These are phyloP conservation scores for Rhopilema esculentum DNA, from an alignment of 30 jellyfish, hydroid and myxozoan genomes.

Conservation along the genomic window DNA sequence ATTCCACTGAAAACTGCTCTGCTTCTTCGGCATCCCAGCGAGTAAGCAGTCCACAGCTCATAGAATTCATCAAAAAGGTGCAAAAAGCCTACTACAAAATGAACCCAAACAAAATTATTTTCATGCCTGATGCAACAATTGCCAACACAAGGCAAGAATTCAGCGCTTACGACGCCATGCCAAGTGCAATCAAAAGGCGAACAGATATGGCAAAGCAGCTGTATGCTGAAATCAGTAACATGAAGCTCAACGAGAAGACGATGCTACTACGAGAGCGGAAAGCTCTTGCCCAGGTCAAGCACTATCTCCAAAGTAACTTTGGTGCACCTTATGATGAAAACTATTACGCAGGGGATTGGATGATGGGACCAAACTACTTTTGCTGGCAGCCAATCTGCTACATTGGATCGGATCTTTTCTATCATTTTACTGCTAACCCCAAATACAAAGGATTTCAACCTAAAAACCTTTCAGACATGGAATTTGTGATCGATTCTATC, in stretches of 20 bases:
- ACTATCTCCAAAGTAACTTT: constrained; percentile 81
- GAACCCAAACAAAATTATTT: constrained; percentile 78
- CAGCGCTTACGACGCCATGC: constrained; percentile 86
- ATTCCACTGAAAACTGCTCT: constrained; percentile 9
- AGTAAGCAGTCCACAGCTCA: constrained; percentile 33
- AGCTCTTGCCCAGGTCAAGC: constrained; percentile 93
- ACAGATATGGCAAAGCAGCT: constrained; percentile 79
- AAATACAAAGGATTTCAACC: constrained; percentile 61
- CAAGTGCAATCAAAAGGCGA: constrained; percentile 66
- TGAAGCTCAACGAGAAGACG: constrained; percentile 38
- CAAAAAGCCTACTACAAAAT: constrained; percentile 72
- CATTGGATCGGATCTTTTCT: constrained; percentile 58
- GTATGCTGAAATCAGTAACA: constrained; percentile 48
- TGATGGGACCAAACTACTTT: constrained; percentile 97
- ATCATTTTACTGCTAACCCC: constrained; percentile 54
- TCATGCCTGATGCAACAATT: constrained; percentile 76
- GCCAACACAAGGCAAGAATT: constrained; percentile 64
- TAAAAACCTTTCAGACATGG: constrained; percentile 57
- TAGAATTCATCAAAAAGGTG: constrained; percentile 63
- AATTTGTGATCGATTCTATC: constrained; percentile 65
- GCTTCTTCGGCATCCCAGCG: not conserved
- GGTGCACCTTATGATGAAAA: constrained; percentile 92
- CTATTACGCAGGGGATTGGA: constrained; percentile 97
- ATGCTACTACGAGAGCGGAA: constrained; percentile 79
- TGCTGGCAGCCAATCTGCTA: constrained; percentile 97